phyloP scores from a whole-genome alignment of 2,113 vertebrate genomes.

The Zapornia atra region DNA sequence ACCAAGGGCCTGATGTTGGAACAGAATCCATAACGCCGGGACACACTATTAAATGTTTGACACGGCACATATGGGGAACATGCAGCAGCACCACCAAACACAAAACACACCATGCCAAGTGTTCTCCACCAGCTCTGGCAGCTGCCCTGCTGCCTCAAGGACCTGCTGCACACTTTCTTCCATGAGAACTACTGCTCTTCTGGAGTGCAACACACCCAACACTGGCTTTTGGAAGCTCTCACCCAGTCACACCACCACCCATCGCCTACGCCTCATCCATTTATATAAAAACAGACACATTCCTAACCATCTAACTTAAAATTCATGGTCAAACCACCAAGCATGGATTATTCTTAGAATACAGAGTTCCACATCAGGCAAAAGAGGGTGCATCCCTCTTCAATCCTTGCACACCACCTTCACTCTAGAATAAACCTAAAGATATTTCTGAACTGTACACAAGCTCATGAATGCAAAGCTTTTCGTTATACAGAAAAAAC shows the following conservation, averaged over 20 bases:
- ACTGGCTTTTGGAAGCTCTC: neutral
- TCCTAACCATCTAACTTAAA: neutral
- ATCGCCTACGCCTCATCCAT: accelerated
- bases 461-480: neutral
- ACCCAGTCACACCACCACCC: neutral
- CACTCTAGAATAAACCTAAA: neutral
- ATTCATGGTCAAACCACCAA: neutral
- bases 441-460: neutral
- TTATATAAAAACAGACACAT: neutral
- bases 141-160: neutral
- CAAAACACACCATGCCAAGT: neutral
- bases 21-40: neutral
- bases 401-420: neutral
- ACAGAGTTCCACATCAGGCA: neutral
- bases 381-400: neutral
- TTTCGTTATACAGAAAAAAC: neutral
- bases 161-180: neutral
- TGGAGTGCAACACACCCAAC: neutral
- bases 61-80: neutral
- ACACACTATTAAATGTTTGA: neutral
- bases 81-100: neutral
- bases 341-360: neutral
- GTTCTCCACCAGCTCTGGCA: neutral
- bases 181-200: neutral
- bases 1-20: neutral